Conservation (phyloP, 1,140 invertebrate species). For the Danaus plexippus region DNA sequence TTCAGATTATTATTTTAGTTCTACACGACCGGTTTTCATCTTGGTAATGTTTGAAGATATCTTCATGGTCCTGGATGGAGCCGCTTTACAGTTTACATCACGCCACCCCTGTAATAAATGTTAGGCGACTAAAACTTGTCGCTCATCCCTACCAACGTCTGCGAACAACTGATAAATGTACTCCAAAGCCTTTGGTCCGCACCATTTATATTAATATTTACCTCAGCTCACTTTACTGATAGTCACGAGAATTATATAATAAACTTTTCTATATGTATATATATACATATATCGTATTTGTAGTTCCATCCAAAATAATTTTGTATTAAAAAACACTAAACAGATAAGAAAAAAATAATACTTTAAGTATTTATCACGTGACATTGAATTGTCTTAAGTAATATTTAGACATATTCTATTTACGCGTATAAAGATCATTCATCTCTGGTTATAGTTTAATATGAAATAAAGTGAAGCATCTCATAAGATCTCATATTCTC, state of each 20-base stretch:
- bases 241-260: too few relatives aligned
- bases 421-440: neutral
- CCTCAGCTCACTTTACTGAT: slow-evolving; percentile 9
- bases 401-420: too few relatives aligned
- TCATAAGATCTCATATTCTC: slow-evolving; percentile 6
- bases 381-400: too few relatives aligned
- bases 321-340: too few relatives aligned
- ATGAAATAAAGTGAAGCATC: slow-evolving; percentile 9
- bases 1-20: too few relatives aligned
- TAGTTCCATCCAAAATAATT: too few relatives aligned
- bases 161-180: slow-evolving; percentile 55
- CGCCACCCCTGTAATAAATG: slow-evolving; percentile 46
- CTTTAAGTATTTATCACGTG: too few relatives aligned
- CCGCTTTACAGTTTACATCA: slow-evolving; percentile 13
- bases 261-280: too few relatives aligned
- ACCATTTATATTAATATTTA: slow-evolving; percentile 53
- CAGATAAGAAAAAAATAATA: too few relatives aligned
- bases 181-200: slow-evolving; percentile 26
- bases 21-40: too few relatives aligned
- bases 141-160: slow-evolving; percentile 39
- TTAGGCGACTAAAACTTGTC: slow-evolving; percentile 57
- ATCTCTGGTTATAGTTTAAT: slow-evolving; percentile 4
- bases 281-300: too few relatives aligned
- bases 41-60: neutral
- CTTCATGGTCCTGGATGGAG: neutral